phyloP scores from a whole-genome alignment of 2,113 vertebrate genomes.

The Chloropsis cyanopogon region DNA sequence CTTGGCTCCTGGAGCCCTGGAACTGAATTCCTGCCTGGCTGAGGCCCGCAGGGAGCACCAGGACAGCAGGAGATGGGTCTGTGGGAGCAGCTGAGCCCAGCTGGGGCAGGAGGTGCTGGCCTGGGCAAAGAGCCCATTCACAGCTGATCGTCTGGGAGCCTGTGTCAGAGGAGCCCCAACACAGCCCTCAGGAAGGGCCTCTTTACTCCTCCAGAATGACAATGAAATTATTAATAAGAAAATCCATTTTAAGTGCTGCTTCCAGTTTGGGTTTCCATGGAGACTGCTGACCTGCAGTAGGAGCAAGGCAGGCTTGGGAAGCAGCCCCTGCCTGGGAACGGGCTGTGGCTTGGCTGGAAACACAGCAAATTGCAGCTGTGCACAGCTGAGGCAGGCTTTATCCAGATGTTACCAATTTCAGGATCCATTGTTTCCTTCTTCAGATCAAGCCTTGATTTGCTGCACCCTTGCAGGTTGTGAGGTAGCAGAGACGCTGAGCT shows the following conservation, averaged over 20 bases:
- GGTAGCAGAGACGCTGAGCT: background rate
- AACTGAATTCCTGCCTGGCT: background rate
- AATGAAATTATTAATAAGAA: background rate
- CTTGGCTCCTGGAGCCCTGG: background rate
- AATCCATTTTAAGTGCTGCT: background rate
- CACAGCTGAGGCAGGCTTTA: background rate
- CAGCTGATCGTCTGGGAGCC: background rate
- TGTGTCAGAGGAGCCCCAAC: background rate
- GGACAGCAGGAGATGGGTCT: background rate
- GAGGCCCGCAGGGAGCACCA: rapidly evolving
- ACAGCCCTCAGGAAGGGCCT: background rate
- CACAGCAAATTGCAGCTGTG: background rate
- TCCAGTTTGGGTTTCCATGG: constrained; percentile 8
- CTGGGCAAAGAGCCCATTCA: background rate
- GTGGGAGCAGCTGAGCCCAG: background rate
- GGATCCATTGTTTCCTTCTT: background rate
- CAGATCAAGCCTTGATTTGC: background rate
- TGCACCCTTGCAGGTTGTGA: background rate
- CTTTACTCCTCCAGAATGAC: background rate
- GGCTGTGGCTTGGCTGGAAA: background rate
- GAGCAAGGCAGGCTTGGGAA: background rate
- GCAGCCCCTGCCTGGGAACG: background rate
- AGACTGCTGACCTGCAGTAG: background rate
- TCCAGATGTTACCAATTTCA: background rate
- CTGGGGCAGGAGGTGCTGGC: background rate